Conservation (phyloP, 2,113 vertebrate species). For the Pollachius pollachius region DNA sequence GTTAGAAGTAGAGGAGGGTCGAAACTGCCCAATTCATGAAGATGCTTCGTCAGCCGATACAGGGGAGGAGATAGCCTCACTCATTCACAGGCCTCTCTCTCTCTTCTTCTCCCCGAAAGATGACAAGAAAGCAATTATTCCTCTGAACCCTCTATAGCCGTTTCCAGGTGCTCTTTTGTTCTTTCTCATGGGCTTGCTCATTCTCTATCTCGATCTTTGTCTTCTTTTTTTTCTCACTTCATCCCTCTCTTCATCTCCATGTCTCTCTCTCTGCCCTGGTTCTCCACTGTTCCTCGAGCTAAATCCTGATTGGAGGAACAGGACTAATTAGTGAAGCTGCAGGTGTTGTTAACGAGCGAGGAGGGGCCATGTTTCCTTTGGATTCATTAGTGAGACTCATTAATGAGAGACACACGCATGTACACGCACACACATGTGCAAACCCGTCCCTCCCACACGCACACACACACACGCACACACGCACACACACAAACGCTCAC, state of each 20-base stretch:
- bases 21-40: constrained; percentile 68
- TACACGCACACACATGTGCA: no score
- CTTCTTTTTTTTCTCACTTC: constrained; percentile 3
- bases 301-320: constrained; percentile 52
- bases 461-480: no score
- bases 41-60: constrained; percentile 71
- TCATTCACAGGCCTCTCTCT: constrained; percentile 59
- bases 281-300: constrained; percentile 28
- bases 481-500: no score
- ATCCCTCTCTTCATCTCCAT: neutral
- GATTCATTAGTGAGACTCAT: constrained; percentile 18
- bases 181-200: no score
- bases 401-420: no score
- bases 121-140: constrained; percentile 73
- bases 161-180: constrained; percentile 50
- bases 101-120: constrained; percentile 61
- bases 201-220: no score
- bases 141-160: constrained; percentile 53
- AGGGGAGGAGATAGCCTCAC: constrained; percentile 60
- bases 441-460: no score
- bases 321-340: no score
- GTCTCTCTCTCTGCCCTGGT: constrained; percentile 19
- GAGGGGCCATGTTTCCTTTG: constrained; percentile 27
- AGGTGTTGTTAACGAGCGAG: no score
- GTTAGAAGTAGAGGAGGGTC: constrained; percentile 10